Evolutionary conservation across 2,888 invertebrate species (phyloP).

Genomic region (Pseudococcus longispinus): DNA sequence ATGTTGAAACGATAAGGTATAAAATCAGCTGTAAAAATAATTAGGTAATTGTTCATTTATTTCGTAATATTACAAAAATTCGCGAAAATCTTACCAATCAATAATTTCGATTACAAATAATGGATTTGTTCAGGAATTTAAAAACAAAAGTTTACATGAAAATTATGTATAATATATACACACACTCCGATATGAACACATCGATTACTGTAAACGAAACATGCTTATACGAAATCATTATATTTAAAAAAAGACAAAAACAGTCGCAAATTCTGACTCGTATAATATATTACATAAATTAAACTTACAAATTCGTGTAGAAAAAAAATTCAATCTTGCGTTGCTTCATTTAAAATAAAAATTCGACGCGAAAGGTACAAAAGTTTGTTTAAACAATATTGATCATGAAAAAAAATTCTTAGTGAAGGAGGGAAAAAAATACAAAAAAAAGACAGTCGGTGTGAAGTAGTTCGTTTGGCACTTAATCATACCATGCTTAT

Average conservation of each 20-base stretch:
- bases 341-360: not conserved
- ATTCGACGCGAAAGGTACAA: not conserved
- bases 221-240: not conserved
- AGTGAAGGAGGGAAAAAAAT: not conserved
- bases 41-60: not conserved
- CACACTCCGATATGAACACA: constrained; percentile 16
- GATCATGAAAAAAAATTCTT: not conserved
- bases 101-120: constrained; percentile 6
- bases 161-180: constrained; percentile 10
- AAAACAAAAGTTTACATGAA: constrained; percentile 12
- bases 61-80: constrained; percentile 17
- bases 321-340: not conserved
- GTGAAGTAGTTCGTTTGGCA: constrained; percentile 42
- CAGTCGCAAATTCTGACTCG: not conserved
- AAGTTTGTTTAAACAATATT: not conserved
- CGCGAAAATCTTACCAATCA: constrained; percentile 4
- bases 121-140: constrained; percentile 2
- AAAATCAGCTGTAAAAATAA: not conserved
- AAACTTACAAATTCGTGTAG: constrained; percentile 5
- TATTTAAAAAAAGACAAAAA: not conserved
- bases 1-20: no score
- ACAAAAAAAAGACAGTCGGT: not conserved
- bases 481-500: constrained; percentile 12
- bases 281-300: not conserved
- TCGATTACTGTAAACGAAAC: constrained; percentile 2